phyloP scores from a whole-genome alignment of 2,888 invertebrate species.

The Trichopria drosophilae region DNA sequence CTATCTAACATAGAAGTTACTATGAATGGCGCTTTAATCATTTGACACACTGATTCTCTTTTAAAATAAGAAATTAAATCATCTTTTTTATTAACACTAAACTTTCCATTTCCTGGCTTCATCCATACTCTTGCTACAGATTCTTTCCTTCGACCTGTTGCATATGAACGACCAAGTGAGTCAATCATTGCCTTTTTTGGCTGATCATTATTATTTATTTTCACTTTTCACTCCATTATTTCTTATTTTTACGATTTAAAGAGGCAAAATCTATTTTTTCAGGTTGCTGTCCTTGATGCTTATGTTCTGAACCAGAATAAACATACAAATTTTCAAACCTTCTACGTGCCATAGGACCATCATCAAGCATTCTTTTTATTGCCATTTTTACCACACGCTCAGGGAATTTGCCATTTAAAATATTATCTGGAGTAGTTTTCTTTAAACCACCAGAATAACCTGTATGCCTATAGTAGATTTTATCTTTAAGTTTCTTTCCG shows the following conservation, averaged over 20 bases:
- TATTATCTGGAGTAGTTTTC: conserved; percentile 12
- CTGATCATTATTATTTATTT: conserved; percentile 21
- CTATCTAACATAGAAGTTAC: conserved; percentile 15
- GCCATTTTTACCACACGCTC: conserved; percentile 23
- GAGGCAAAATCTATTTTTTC: conserved; percentile 20
- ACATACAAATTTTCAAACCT: conserved; percentile 18
- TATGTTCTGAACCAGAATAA: conserved; percentile 24
- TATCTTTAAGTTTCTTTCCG: conserved; percentile 22
- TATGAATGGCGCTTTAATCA: conserved; percentile 17
- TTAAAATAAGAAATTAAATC: conserved; percentile 23
- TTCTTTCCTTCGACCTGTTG: conserved; percentile 23
- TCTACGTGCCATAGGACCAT: conserved; percentile 18
- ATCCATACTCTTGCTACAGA: conserved; percentile 18
- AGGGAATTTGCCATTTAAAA: conserved; percentile 20
- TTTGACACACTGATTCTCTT: conserved; percentile 17
- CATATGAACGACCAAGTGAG: conserved; percentile 20
- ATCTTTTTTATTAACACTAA: conserved; percentile 21
- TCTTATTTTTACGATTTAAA: conserved; percentile 22
- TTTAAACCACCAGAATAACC: conserved; percentile 24
- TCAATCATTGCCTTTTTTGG: conserved; percentile 22
- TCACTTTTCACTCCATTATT: conserved; percentile 23
- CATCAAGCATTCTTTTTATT: conserved; percentile 21
- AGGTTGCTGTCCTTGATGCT: conserved; percentile 20
- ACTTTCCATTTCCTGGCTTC: conserved; percentile 18
- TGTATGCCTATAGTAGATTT: conserved; percentile 23